phyloP scores from a whole-genome alignment of 2,113 vertebrate species.

The Tychaedon coryphoeus region DNA sequence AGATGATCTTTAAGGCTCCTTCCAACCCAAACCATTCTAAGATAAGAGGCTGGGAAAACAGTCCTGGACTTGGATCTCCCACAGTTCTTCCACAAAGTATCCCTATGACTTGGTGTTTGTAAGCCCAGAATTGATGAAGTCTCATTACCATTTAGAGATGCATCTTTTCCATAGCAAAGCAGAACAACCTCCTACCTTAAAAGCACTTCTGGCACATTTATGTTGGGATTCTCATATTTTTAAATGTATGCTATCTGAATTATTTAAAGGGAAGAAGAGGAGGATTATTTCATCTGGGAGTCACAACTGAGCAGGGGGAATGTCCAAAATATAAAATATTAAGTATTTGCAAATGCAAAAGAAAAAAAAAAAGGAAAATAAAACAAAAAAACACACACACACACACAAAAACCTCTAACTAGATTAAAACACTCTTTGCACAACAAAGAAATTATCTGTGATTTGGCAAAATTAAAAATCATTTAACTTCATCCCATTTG shows the following conservation, averaged over 20 bases:
- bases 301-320: constrained; percentile 36
- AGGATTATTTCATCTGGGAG: constrained; percentile 52
- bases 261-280: constrained; percentile 51
- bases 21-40: background rate
- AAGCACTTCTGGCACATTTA: constrained; percentile 43
- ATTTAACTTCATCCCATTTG: constrained; percentile 14
- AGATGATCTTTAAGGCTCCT: background rate
- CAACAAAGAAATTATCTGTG: constrained; percentile 19
- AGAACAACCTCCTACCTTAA: constrained; percentile 22
- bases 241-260: constrained; percentile 57
- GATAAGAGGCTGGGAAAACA: background rate
- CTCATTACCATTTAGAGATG: background rate
- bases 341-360: constrained; percentile 21
- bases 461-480: constrained; percentile 32
- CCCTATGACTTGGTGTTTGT: background rate
- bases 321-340: constrained; percentile 67
- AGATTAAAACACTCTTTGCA: background rate
- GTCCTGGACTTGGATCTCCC: background rate
- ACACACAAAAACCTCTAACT: background rate
- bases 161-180: background rate
- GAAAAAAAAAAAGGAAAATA: background rate
- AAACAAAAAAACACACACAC: background rate
- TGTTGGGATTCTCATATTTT: constrained; percentile 27
- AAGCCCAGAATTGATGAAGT: background rate
- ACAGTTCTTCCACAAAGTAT: background rate